Conservation (phyloP, 2,888 invertebrate species). For the Rhingia rostrata region DNA sequence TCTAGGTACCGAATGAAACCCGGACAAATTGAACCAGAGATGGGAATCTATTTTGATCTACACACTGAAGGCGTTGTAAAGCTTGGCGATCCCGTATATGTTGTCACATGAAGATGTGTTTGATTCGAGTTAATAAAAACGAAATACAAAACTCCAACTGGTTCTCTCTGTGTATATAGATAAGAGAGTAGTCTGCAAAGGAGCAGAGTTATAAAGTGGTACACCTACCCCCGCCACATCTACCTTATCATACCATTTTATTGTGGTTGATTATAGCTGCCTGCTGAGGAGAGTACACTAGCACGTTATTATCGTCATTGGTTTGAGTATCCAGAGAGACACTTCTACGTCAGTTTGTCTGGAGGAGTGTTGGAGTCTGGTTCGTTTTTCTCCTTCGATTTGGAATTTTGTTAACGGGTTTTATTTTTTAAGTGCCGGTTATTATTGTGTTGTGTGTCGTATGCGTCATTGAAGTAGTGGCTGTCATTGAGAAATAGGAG, state of each 20-base stretch:
- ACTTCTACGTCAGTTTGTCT: conserved; percentile 36
- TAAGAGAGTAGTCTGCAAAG: no score
- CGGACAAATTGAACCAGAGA: conserved; percentile 79
- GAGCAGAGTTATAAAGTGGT: no score
- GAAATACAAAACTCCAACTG: not conserved
- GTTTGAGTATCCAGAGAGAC: conserved; percentile 4
- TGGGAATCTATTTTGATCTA: conserved; percentile 83
- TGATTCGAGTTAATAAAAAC: conserved; percentile 10
- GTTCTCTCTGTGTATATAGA: not conserved
- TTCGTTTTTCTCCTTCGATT: conserved; percentile 5
- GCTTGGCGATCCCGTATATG: conserved; percentile 83
- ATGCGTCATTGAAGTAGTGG: conserved; percentile 12
- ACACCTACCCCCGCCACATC: no score
- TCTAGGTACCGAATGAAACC: conserved; percentile 59
- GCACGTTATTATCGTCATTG: not conserved
- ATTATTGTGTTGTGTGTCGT: conserved; percentile 11
- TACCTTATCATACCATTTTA: not conserved
- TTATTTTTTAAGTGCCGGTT: conserved; percentile 3
- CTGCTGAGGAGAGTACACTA: not conserved
- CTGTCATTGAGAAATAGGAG: not conserved
- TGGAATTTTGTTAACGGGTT: conserved; percentile 4
- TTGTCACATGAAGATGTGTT: conserved; percentile 71
- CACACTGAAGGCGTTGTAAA: conserved; percentile 80
- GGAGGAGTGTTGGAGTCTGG: conserved; percentile 25
- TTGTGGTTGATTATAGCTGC: not conserved